Evolutionary conservation across 2,888 invertebrate species (phyloP).

Genomic region (Drosophila niveifrons): DNA sequence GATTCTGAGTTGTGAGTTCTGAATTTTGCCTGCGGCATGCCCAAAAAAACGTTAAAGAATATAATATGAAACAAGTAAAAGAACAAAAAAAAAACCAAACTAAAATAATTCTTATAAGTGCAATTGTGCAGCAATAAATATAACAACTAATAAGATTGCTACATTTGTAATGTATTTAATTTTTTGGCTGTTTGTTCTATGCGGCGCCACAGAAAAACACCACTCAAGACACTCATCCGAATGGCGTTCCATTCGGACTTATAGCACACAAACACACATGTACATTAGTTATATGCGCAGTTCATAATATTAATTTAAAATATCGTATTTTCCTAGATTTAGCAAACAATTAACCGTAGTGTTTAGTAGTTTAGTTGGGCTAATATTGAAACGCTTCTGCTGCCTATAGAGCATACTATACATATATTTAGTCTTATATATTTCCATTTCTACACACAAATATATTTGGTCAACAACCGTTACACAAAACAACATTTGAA

Average conservation of each 20-base stretch:
- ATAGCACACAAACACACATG: slow-evolving; percentile 46
- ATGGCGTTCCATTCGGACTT: slow-evolving; percentile 30
- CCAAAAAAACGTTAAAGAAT: slow-evolving; percentile 26
- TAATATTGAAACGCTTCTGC: slow-evolving; percentile 62
- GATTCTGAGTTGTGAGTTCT: slow-evolving; percentile 65
- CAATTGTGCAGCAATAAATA: slow-evolving; percentile 13
- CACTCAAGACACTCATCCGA: slow-evolving; percentile 37
- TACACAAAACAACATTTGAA: slow-evolving; percentile 24
- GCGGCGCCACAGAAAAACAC: slow-evolving; percentile 30
- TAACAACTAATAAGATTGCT: slow-evolving; percentile 19
- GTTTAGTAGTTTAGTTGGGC: slow-evolving; percentile 56
- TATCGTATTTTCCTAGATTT: slow-evolving; percentile 26
- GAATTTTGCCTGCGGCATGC: slow-evolving; percentile 75
- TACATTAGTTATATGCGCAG: slow-evolving; percentile 32
- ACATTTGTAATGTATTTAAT: slow-evolving; percentile 42
- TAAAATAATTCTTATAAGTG: slow-evolving; percentile 6
- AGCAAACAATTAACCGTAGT: slow-evolving; percentile 43
- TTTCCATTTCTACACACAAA: slow-evolving; percentile 9
- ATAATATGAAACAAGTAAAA: slow-evolving; percentile 26
- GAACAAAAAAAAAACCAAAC: slow-evolving; percentile 5
- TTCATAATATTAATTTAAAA: slow-evolving; percentile 15
- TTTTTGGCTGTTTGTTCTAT: slow-evolving; percentile 64
- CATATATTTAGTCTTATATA: slow-evolving; percentile 11
- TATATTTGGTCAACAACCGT: slow-evolving; percentile 27
- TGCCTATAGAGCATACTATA: slow-evolving; percentile 37